Conservation (phyloP, 2,113 vertebrate species). For the Muscicapa adusta region DNA sequence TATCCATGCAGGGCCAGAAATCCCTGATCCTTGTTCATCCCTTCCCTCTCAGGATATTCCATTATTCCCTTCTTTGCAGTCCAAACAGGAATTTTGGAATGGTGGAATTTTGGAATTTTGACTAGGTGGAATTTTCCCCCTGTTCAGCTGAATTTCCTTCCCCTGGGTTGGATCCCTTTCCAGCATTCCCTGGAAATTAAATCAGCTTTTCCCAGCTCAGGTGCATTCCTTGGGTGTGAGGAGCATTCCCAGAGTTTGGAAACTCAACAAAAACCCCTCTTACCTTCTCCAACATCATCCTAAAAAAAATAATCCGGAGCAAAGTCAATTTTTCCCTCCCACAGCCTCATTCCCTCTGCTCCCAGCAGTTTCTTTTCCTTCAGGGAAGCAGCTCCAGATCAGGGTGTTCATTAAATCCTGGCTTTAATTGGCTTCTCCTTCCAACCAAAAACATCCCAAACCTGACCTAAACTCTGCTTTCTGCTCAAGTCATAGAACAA, state of each 20-base stretch:
- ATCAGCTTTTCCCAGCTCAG: not conserved
- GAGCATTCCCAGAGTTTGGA: not conserved
- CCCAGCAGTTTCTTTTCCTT: not conserved
- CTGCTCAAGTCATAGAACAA: not conserved
- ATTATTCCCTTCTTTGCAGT: not conserved
- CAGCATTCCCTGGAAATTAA: not conserved
- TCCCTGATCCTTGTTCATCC: not conserved
- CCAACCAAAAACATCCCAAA: not conserved
- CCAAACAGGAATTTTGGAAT: conserved; percentile 10
- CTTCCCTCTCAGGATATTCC: not conserved
- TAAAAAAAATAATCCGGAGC: not conserved
- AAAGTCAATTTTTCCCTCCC: conserved; percentile 4
- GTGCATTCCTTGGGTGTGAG: not conserved
- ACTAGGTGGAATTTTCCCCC: conserved; percentile 7
- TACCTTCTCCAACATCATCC: not conserved
- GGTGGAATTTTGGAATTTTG: too few relatives aligned
- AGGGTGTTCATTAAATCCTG: not conserved
- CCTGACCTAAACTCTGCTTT: not conserved
- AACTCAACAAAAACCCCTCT: not conserved
- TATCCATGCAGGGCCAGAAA: too few relatives aligned
- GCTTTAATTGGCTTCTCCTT: not conserved
- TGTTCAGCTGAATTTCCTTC: conserved; percentile 25
- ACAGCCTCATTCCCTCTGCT: not conserved
- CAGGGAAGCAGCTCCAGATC: not conserved
- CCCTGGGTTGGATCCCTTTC: not conserved